A percentile compares a stretch with the other conserved stretches of the same genome.
Evolutionary conservation across 2,113 vertebrate genomes (phyloP).

Genomic region (Bubo bubo): DNA sequence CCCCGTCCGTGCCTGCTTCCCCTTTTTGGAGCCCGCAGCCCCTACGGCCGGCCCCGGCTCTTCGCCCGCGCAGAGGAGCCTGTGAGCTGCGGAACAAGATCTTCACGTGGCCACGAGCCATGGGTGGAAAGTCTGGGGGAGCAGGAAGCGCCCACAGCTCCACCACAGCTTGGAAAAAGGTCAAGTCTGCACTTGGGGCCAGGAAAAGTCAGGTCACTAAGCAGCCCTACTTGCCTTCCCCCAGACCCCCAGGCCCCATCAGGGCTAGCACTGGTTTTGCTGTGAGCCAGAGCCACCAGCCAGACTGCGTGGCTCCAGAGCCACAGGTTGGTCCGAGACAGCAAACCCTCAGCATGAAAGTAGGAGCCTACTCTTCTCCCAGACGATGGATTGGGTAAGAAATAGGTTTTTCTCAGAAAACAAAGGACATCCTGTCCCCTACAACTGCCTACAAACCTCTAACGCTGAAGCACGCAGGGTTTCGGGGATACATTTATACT

Average conservation of each 20-base stretch:
- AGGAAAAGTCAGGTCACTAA: background rate
- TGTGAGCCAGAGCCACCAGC: background rate
- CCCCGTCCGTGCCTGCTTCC: rapidly evolving
- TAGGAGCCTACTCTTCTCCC: background rate
- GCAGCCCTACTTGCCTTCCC: background rate
- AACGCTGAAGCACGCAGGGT: rapidly evolving
- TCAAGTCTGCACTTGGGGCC: background rate
- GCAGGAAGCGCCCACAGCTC: background rate
- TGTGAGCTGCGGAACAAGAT: background rate
- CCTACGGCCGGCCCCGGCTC: rapidly evolving
- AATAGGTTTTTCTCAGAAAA: rapidly evolving
- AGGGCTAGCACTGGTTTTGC: background rate
- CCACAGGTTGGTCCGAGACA: background rate
- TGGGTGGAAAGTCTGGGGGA: background rate
- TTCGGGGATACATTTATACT: slow-evolving; percentile 58
- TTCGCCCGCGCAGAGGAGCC: background rate
- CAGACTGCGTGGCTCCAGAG: background rate
- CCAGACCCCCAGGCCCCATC: rapidly evolving
- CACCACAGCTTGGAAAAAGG: rapidly evolving
- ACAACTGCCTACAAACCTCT: rapidly evolving
- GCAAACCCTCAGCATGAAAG: background rate
- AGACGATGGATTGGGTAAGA: rapidly evolving
- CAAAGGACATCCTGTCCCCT: too few species aligned
- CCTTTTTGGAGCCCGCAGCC: background rate
- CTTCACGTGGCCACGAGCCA: background rate